Evolutionary conservation across 1,140 invertebrate species (phyloP).

Genomic region (Tetraneura akinire): DNA sequence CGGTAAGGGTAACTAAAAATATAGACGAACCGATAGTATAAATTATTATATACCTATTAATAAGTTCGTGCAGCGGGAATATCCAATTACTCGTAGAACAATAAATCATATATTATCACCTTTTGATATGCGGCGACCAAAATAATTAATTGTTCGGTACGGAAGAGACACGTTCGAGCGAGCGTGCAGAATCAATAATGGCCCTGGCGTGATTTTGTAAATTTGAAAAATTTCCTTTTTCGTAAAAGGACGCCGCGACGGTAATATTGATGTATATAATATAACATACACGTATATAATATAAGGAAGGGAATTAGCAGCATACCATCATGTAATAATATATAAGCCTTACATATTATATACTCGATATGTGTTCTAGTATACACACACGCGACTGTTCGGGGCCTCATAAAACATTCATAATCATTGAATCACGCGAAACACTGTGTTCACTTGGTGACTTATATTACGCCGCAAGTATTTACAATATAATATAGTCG

Average conservation of each 20-base stretch:
- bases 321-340: too few relatives aligned
- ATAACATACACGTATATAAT: too few relatives aligned
- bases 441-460: neutral
- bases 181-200: conserved; percentile 6
- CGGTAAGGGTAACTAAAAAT: too few relatives aligned
- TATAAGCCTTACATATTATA: too few relatives aligned
- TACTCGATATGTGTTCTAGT: too few relatives aligned
- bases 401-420: conserved; percentile 21
- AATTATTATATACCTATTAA: too few relatives aligned
- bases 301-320: too few relatives aligned
- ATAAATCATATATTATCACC: conserved; percentile 24
- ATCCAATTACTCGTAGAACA: conserved; percentile 31
- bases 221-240: neutral
- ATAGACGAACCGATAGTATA: too few relatives aligned
- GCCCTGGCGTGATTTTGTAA: neutral
- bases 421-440: conserved; percentile 34
- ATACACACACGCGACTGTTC: neutral
- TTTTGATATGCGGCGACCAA: conserved; percentile 28
- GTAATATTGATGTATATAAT: neutral
- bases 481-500: too few relatives aligned
- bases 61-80: neutral
- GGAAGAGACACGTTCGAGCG: too few relatives aligned
- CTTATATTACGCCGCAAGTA: neutral
- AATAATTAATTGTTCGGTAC: too few relatives aligned
- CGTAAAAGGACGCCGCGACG: neutral